Evolutionary conservation across 2,888 invertebrate species (phyloP).

Genomic region (Cataglyphis altisquamis): DNA sequence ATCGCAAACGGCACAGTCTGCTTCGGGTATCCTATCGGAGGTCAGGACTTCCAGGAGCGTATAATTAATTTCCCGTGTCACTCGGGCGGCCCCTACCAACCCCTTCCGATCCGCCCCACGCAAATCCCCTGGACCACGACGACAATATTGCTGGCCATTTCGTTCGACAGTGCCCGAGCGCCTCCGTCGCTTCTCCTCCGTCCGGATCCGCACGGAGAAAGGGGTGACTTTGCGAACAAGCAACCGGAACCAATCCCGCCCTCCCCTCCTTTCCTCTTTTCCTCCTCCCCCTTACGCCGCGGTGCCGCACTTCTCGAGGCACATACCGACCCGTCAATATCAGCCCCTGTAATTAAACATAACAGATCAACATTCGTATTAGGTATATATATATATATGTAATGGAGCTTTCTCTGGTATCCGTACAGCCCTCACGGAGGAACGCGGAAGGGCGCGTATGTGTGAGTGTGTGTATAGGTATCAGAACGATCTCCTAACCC

Average conservation of each 20-base stretch:
- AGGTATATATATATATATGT: conserved; percentile 69
- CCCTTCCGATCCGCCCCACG: conserved; percentile 74
- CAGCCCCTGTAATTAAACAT: conserved; percentile 85
- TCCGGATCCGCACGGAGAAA: conserved; percentile 78
- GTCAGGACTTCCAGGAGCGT: conserved; percentile 83
- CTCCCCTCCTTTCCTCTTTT: conserved; percentile 50
- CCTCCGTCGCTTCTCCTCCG: conserved; percentile 78
- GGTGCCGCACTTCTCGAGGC: conserved; percentile 56
- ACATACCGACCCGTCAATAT: conserved; percentile 86
- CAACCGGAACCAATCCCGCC: conserved; percentile 71
- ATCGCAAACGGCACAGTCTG: conserved; percentile 61
- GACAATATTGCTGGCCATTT: conserved; percentile 86
- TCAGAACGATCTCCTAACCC: conserved; percentile 76
- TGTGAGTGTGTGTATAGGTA: conserved; percentile 69
- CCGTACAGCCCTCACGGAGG: conserved; percentile 44
- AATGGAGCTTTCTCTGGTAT: conserved; percentile 51
- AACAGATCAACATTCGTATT: conserved; percentile 85
- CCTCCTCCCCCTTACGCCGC: not conserved
- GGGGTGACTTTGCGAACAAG: conserved; percentile 84
- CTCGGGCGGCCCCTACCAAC: conserved; percentile 74
- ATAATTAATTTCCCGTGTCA: conserved; percentile 86
- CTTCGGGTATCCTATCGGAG: conserved; percentile 67
- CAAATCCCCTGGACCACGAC: conserved; percentile 80
- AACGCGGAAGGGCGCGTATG: conserved; percentile 58
- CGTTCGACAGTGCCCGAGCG: conserved; percentile 82